phyloP scores from a whole-genome alignment of 2,113 vertebrate species.

The Phocoena sinus region DNA sequence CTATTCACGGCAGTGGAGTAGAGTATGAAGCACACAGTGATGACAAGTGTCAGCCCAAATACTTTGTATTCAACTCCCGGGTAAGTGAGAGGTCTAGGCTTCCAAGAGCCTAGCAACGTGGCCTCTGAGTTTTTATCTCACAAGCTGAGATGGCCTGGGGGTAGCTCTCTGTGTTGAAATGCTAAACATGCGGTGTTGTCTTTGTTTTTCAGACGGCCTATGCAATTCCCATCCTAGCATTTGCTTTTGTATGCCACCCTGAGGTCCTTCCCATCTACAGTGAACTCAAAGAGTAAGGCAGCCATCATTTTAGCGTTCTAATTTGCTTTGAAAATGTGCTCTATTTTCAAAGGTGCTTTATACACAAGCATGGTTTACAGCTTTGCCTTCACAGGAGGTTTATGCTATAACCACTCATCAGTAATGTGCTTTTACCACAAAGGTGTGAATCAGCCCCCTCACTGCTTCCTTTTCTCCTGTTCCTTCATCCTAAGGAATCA shows the following conservation, averaged over 20 bases:
- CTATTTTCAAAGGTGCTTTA: not conserved
- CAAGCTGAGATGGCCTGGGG: not conserved
- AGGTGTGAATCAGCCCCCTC: not conserved
- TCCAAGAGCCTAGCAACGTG: not conserved
- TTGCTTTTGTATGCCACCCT: slow-evolving; percentile 98
- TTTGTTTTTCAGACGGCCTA: slow-evolving; percentile 92
- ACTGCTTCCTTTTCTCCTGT: not conserved
- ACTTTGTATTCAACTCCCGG: slow-evolving; percentile 97
- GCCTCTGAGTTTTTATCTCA: slow-evolving; percentile 38
- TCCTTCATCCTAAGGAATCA: not conserved
- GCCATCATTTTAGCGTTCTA: slow-evolving; percentile 58
- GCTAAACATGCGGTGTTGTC: slow-evolving; percentile 55
- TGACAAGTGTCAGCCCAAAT: slow-evolving; percentile 93
- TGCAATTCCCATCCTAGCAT: slow-evolving; percentile 96
- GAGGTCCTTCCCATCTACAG: slow-evolving; percentile 99
- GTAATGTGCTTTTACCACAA: not conserved
- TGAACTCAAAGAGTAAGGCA: slow-evolving; percentile 95
- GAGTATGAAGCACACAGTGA: slow-evolving; percentile 81
- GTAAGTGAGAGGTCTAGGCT: slow-evolving; percentile 74
- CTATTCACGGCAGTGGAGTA: slow-evolving; percentile 73
- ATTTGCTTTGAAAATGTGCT: slow-evolving; percentile 51
- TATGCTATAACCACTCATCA: not conserved
- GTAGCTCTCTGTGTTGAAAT: not conserved
- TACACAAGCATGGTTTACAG: not conserved
- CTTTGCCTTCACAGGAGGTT: not conserved